These are phyloP conservation scores for Hypsopygia costalis DNA, from an alignment of 2,888 invertebrate genomes.

Conservation along the genomic window DNA sequence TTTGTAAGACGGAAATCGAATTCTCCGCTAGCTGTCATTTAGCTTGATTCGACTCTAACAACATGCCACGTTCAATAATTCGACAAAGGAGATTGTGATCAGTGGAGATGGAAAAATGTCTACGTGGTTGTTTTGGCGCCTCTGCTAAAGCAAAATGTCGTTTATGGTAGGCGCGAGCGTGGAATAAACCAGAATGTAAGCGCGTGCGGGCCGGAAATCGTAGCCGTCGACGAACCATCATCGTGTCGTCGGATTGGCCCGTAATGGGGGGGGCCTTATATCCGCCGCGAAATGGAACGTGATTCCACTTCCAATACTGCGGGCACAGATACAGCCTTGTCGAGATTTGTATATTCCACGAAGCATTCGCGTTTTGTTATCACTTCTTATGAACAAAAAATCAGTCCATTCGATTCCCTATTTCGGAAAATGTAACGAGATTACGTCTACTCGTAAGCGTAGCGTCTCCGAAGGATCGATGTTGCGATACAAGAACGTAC, in stretches of 20 bases:
- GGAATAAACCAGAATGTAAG: constrained; percentile 46
- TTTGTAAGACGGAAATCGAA: constrained; percentile 32
- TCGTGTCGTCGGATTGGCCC: constrained; percentile 53
- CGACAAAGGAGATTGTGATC: constrained; percentile 21
- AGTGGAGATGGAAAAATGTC: constrained; percentile 17
- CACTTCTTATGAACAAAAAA: not conserved
- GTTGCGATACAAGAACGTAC: constrained; percentile 32
- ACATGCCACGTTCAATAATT: constrained; percentile 26
- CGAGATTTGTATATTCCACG: constrained; percentile 14
- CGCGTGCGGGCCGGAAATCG: constrained; percentile 59
- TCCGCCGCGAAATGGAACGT: constrained; percentile 68
- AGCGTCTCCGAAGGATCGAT: constrained; percentile 32
- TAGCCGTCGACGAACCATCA: constrained; percentile 62
- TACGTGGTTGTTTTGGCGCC: constrained; percentile 31
- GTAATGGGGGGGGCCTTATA: constrained; percentile 61
- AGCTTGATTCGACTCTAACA: constrained; percentile 23
- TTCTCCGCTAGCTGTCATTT: constrained; percentile 29
- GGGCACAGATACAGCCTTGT: constrained; percentile 31
- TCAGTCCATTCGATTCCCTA: not conserved
- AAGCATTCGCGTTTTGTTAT: constrained; percentile 1
- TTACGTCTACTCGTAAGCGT: constrained; percentile 11
- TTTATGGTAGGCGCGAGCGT: constrained; percentile 37
- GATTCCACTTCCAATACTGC: constrained; percentile 59
- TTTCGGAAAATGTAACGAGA: constrained; percentile 10
- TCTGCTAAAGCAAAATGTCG: constrained; percentile 29